phyloP scores from a whole-genome alignment of 2,113 vertebrate genomes.

The Apteryx mantelli region DNA sequence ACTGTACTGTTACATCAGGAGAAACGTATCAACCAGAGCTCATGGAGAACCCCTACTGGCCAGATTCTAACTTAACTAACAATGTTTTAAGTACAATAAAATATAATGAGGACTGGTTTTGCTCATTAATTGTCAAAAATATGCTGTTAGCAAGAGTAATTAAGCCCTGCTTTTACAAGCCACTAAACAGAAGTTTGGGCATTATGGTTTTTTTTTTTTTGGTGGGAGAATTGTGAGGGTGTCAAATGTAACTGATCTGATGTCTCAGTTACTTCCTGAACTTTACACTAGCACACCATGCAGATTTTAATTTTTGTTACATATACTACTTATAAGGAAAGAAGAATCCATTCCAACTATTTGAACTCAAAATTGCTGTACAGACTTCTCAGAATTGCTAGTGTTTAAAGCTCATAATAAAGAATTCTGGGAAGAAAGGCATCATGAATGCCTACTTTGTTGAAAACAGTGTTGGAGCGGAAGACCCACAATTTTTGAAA shows the following conservation, averaged over 20 bases:
- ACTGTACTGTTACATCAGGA: conserved; percentile 5
- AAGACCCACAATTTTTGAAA: neutral
- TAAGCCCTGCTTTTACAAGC: conserved; percentile 67
- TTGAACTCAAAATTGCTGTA: neutral
- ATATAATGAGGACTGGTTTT: conserved; percentile 74
- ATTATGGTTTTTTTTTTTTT: neutral
- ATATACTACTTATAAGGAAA: neutral
- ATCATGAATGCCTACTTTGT: neutral
- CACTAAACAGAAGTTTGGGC: conserved; percentile 9
- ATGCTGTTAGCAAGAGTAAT: conserved; percentile 54
- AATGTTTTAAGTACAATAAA: conserved; percentile 72
- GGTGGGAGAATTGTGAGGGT: neutral
- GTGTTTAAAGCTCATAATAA: neutral
- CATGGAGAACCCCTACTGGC: conserved; percentile 40
- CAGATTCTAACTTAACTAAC: conserved; percentile 56
- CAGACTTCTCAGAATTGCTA: neutral
- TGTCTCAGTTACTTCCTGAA: neutral
- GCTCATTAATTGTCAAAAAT: conserved; percentile 75
- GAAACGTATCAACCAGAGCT: conserved; percentile 29
- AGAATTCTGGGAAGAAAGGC: neutral
- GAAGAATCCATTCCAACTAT: neutral
- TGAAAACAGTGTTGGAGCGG: neutral
- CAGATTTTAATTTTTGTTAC: neutral
- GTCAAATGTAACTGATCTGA: neutral
- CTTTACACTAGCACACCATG: neutral